phyloP scores from a whole-genome alignment of 2,888 invertebrate species.

The Cerastis leucographa region DNA sequence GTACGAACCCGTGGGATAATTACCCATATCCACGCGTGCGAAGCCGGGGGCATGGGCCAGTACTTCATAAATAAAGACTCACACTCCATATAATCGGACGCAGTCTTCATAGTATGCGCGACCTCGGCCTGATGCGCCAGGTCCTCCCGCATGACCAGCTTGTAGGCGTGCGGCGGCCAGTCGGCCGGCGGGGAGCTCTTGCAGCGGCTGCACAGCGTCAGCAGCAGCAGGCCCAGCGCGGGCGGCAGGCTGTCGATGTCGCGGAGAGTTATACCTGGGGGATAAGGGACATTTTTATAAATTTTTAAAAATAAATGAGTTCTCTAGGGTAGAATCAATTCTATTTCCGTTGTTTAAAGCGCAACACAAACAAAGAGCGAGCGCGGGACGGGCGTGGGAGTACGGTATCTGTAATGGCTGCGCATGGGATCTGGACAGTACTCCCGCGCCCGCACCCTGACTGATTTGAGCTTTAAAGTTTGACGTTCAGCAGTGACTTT shows the following conservation, averaged over 20 bases:
- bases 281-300: neutral
- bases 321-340: neutral
- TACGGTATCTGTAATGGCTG: no score
- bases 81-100: slow-evolving; percentile 83
- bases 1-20: no score
- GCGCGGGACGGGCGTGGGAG: no score
- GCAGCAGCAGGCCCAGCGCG: slow-evolving; percentile 90
- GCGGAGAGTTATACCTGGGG: slow-evolving; percentile 92
- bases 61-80: slow-evolving; percentile 51
- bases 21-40: no score
- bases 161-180: slow-evolving; percentile 93
- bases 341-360: no score
- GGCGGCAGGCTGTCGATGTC: slow-evolving; percentile 93
- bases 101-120: slow-evolving; percentile 72
- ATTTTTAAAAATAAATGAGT: neutral
- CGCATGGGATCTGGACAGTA: no score
- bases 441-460: no score
- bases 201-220: slow-evolving; percentile 93
- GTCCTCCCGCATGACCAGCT: slow-evolving; percentile 93
- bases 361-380: no score
- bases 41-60: no score
- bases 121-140: slow-evolving; percentile 90
- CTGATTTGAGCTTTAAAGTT: no score
- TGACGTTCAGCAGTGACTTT: no score
- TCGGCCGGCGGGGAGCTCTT: slow-evolving; percentile 92